Percentiles rank a stretch among this genome's conserved stretches.
Evolutionary conservation across 2,797 vertebrate species (phyloP).

Genomic region (Pangasius larnaudii): DNA sequence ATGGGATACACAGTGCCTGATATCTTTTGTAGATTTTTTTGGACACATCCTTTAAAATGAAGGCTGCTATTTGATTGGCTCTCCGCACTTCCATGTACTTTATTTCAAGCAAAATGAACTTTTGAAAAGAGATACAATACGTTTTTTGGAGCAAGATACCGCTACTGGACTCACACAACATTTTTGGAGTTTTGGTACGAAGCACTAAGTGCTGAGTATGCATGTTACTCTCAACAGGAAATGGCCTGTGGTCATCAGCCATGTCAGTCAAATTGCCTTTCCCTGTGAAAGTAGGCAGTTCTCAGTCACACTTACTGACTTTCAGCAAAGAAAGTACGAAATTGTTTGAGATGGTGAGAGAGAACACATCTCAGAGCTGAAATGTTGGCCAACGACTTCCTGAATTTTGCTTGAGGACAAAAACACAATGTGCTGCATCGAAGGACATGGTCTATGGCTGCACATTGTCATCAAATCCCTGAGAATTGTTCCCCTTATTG

Average conservation of each 20-base stretch:
- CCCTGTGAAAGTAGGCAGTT: neutral
- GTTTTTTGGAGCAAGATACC: neutral
- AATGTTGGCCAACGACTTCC: neutral
- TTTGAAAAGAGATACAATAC: neutral
- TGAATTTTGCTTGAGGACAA: neutral
- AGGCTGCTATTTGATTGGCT: neutral
- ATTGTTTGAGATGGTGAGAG: neutral
- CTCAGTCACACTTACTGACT: neutral
- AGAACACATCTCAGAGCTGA: neutral
- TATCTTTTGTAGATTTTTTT: neutral
- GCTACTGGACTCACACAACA: neutral
- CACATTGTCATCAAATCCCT: neutral
- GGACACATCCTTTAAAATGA: neutral
- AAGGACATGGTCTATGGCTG: neutral
- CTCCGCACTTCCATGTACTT: neutral
- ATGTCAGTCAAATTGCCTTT: constrained; percentile 6
- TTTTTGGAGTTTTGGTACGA: constrained; percentile 3
- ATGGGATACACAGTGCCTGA: neutral
- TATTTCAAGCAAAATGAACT: neutral
- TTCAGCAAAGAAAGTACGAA: neutral
- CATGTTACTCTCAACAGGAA: neutral
- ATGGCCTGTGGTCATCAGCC: constrained; percentile 2
- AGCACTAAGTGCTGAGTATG: neutral
- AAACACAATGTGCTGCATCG: neutral
- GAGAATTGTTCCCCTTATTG: neutral